Percentiles rank a stretch among this genome's conserved stretches.
phyloP scores from a whole-genome alignment of 2,797 vertebrate species.

The Urosaurus nigricauda region DNA sequence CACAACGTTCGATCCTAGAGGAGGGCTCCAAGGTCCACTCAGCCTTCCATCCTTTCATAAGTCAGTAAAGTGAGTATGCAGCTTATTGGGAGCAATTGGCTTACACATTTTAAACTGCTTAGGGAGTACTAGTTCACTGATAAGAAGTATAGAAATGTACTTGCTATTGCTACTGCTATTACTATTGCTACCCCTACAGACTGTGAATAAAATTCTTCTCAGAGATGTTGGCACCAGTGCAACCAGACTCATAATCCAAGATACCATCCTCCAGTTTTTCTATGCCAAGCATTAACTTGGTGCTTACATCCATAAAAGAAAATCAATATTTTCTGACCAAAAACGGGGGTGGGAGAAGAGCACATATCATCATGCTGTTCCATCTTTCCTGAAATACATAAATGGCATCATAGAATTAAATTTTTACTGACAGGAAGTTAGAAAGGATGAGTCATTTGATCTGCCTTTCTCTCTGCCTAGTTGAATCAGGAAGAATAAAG shows the following conservation, averaged over 20 bases:
- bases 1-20: no score
- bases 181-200: neutral
- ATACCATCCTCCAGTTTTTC: constrained; percentile 17
- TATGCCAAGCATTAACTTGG: constrained; percentile 7
- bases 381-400: constrained; percentile 12
- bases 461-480: constrained; percentile 35
- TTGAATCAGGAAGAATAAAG: constrained; percentile 53
- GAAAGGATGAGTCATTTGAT: constrained; percentile 2
- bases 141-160: no score
- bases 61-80: no score
- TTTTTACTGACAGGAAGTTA: constrained; percentile 50
- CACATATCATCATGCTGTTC: no score
- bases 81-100: no score
- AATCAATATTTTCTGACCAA: neutral
- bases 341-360: no score
- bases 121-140: no score
- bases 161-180: no score
- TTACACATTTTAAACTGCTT: no score
- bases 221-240: no score
- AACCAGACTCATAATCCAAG: neutral
- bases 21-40: no score
- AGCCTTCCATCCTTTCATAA: no score
- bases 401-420: constrained; percentile 33
- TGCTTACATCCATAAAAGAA: constrained; percentile 16
- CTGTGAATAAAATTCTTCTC: neutral